Percentiles rank a stretch among this genome's conserved stretches.
These are phyloP conservation scores for Danionella dracula DNA, from an alignment of 2,797 vertebrate genomes.

Conservation along the genomic window DNA sequence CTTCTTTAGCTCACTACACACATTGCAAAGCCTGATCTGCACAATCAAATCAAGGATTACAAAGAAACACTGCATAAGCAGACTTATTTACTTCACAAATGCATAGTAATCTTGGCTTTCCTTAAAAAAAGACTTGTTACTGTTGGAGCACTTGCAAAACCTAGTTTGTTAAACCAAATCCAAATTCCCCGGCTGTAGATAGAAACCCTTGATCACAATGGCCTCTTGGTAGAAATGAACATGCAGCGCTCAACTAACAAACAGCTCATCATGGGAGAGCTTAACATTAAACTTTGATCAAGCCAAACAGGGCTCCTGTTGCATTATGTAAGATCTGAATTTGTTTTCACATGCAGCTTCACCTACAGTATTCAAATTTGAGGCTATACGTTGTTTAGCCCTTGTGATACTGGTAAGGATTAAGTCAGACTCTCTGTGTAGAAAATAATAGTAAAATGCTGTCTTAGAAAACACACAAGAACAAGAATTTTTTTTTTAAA, in stretches of 20 bases:
- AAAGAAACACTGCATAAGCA: neutral
- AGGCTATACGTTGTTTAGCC: no score
- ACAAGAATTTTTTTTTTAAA: no score
- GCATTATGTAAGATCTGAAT: slow-evolving; percentile 5
- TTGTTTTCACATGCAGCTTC: neutral
- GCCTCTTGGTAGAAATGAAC: slow-evolving; percentile 14
- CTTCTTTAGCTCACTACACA: slow-evolving; percentile 16
- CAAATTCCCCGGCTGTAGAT: slow-evolving; percentile 14
- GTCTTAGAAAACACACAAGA: no score
- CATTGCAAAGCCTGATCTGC: neutral
- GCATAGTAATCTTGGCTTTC: slow-evolving; percentile 18
- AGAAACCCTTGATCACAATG: neutral
- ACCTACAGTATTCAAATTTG: neutral
- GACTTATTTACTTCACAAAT: slow-evolving; percentile 15
- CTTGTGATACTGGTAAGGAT: no score
- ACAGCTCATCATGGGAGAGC: neutral
- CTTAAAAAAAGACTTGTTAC: neutral
- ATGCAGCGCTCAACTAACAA: neutral
- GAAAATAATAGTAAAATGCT: no score
- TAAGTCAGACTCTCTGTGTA: no score
- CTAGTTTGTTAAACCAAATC: neutral
- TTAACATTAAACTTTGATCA: slow-evolving; percentile 5
- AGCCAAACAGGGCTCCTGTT: neutral
- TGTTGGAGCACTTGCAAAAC: neutral
- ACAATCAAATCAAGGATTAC: slow-evolving; percentile 11